Conservation (phyloP, 2,797 vertebrate species). For the Furcifer pardalis region DNA sequence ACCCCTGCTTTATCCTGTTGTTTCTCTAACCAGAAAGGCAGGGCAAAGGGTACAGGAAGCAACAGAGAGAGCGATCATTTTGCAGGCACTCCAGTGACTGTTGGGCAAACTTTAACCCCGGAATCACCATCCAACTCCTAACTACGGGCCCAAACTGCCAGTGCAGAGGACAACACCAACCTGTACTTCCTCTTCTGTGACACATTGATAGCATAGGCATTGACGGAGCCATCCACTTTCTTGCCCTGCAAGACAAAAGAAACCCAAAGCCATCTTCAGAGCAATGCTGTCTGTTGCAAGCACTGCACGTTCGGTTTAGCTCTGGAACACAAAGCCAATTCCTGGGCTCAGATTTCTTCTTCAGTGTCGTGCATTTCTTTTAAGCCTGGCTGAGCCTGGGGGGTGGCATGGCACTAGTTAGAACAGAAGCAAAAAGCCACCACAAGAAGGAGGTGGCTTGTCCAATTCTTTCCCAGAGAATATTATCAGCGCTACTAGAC, state of each 20-base stretch:
- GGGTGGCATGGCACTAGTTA: too few relatives aligned
- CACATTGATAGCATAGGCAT: conserved; percentile 91
- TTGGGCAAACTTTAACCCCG: not conserved
- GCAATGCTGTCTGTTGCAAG: too few relatives aligned
- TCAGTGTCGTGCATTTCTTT: too few relatives aligned
- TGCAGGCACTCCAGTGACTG: not conserved
- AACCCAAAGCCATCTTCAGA: not conserved
- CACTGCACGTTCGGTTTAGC: too few relatives aligned
- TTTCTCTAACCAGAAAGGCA: not conserved
- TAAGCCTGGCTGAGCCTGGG: too few relatives aligned
- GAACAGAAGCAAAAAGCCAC: too few relatives aligned
- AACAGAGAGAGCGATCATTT: not conserved
- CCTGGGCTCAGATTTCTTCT: too few relatives aligned
- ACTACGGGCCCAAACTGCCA: not conserved
- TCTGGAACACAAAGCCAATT: too few relatives aligned
- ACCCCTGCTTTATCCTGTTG: not conserved
- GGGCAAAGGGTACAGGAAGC: not conserved
- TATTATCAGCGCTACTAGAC: too few relatives aligned
- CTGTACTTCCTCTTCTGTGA: conserved; percentile 97
- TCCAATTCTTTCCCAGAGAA: too few relatives aligned
- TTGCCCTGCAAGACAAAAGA: conserved; percentile 80
- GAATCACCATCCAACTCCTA: too few relatives aligned
- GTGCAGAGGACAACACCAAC: conserved; percentile 66
- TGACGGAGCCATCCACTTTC: conserved; percentile 88
- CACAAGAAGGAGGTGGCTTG: too few relatives aligned